phyloP scores from a whole-genome alignment of 2,797 vertebrate species.

The Anguilla marmorata region DNA sequence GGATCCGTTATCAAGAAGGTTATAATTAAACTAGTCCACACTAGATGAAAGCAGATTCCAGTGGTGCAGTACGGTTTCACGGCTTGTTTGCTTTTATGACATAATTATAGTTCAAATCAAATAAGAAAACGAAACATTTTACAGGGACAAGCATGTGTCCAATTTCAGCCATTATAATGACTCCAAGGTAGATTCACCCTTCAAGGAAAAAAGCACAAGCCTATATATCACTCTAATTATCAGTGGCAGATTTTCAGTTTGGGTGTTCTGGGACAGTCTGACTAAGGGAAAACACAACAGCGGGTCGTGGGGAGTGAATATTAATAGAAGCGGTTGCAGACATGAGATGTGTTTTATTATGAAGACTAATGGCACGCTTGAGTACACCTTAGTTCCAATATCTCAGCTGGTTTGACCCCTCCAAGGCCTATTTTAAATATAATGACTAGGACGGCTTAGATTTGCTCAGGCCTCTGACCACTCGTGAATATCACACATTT shows the following conservation, averaged over 20 bases:
- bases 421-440: slow-evolving; percentile 62
- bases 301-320: slow-evolving; percentile 58
- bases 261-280: slow-evolving; percentile 59
- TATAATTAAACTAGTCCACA: slow-evolving; percentile 59
- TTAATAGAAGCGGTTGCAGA: slow-evolving; percentile 61
- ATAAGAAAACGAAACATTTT: slow-evolving; percentile 31
- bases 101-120: slow-evolving; percentile 49
- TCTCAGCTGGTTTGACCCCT: slow-evolving; percentile 65
- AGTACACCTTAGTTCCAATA: slow-evolving; percentile 66
- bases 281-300: slow-evolving; percentile 63
- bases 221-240: slow-evolving; percentile 75
- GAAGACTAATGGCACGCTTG: slow-evolving; percentile 65
- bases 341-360: slow-evolving; percentile 65
- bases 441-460: slow-evolving; percentile 54
- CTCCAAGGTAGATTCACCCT: slow-evolving; percentile 41
- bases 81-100: slow-evolving; percentile 49
- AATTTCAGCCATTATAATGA: slow-evolving; percentile 41
- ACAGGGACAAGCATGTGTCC: slow-evolving; percentile 43
- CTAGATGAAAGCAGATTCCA: slow-evolving; percentile 59
- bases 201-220: slow-evolving; percentile 44
- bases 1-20: slow-evolving; percentile 45
- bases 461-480: slow-evolving; percentile 48
- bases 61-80: slow-evolving; percentile 42
- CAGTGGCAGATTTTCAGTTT: slow-evolving; percentile 63
- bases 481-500: slow-evolving; percentile 62